Percentiles rank a stretch among this genome's conserved stretches.
Evolutionary conservation across 2,888 invertebrate species (phyloP).

Genomic region (Pachydiplax longipennis): DNA sequence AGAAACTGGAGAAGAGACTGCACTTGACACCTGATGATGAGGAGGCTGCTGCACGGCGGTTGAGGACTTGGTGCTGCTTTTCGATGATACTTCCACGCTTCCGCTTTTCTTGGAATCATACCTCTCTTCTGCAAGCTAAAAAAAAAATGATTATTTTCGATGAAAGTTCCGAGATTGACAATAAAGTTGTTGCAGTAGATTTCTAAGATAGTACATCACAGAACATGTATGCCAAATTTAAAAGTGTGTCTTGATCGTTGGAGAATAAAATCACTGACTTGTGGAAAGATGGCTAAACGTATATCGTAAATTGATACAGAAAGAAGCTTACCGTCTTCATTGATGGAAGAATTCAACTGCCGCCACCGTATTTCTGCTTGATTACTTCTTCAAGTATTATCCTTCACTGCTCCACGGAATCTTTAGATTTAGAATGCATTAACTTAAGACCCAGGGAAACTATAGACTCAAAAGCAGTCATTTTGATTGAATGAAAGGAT

Average conservation of each 20-base stretch:
- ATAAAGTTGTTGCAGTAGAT: background rate
- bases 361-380: slow-evolving; percentile 59
- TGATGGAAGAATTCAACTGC: background rate
- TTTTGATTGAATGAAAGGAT: background rate
- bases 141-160: background rate
- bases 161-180: no score
- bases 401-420: slow-evolving; percentile 78
- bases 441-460: slow-evolving; percentile 80
- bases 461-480: slow-evolving; percentile 69
- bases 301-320: background rate
- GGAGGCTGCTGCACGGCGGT: slow-evolving; percentile 20
- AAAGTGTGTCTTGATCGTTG: background rate
- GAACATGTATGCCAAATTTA: background rate
- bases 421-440: slow-evolving; percentile 79
- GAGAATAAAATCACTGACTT: no score
- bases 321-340: background rate
- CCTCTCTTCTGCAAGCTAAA: slow-evolving; percentile 14
- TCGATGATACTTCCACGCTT: background rate
- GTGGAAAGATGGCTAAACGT: background rate
- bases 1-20: slow-evolving; percentile 13
- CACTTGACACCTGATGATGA: slow-evolving; percentile 21
- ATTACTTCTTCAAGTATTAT: slow-evolving; percentile 75
- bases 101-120: slow-evolving; percentile 5
- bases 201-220: background rate
- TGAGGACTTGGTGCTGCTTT: background rate